Percentiles rank a stretch among this genome's conserved stretches.
These are phyloP conservation scores for Colossoma macropomum DNA, from an alignment of 2,113 vertebrate species.

Conservation along the genomic window DNA sequence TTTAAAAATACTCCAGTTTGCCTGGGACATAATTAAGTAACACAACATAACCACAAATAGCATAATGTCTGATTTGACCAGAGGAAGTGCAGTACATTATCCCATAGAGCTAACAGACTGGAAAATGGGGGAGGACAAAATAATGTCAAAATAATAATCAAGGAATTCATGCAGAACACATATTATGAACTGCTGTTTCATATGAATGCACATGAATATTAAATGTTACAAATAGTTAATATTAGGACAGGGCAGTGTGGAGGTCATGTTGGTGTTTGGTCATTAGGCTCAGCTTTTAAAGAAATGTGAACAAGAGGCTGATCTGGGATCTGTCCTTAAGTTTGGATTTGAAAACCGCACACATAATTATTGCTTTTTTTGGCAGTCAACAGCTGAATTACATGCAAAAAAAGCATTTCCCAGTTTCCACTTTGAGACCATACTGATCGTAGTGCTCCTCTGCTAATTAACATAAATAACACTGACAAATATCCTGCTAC, in stretches of 20 bases:
- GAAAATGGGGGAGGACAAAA: no score
- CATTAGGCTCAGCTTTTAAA: neutral
- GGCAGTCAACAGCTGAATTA: neutral
- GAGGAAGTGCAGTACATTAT: no score
- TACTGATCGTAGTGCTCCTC: neutral
- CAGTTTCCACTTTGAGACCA: neutral
- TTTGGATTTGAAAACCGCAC: neutral
- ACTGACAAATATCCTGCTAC: neutral
- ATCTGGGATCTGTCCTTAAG: neutral
- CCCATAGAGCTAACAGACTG: no score
- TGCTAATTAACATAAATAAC: neutral
- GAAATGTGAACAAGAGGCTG: neutral
- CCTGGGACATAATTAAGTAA: no score
- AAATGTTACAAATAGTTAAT: neutral
- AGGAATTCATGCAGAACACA: no score
- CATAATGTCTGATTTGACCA: no score
- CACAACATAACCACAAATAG: no score
- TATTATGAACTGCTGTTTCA: no score
- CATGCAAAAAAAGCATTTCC: neutral
- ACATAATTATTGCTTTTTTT: neutral
- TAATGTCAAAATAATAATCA: no score
- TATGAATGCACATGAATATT: no score
- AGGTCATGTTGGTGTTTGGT: neutral
- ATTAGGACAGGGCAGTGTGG: neutral
- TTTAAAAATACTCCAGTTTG: no score